Conservation (phyloP, 2,113 vertebrate genomes). For the Riparia riparia region DNA sequence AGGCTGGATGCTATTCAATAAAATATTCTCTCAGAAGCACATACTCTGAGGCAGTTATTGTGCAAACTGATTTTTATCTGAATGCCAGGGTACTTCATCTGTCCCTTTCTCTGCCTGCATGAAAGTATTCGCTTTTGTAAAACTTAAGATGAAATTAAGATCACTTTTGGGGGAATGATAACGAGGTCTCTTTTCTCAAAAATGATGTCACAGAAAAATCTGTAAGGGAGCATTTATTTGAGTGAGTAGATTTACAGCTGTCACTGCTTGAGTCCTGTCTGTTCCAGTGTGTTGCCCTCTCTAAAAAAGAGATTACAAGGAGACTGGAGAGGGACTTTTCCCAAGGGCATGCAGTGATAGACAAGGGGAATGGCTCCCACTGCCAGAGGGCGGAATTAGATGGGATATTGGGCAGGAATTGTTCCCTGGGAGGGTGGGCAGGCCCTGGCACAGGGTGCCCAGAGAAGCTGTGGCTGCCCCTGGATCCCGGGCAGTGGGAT, state of each 20-base stretch:
- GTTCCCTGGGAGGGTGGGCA: neutral
- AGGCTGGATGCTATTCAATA: neutral
- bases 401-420: neutral
- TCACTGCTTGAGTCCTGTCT: neutral
- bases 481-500: neutral
- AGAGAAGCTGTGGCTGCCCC: neutral
- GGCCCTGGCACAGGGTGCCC: neutral
- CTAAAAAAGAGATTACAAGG: neutral
- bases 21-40: slow-evolving; percentile 11
- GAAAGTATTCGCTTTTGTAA: neutral
- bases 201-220: neutral
- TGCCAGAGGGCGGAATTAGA: neutral
- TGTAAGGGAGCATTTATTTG: neutral
- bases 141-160: slow-evolving; percentile 26
- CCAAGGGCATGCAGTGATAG: neutral
- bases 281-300: neutral
- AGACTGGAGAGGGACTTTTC: neutral
- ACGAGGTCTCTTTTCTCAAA: neutral
- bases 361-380: neutral
- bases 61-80: slow-evolving; percentile 28
- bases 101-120: neutral
- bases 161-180: neutral
- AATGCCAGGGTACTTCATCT: neutral
- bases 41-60: neutral
- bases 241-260: neutral